These are phyloP conservation scores for Cnemophilus loriae DNA, from an alignment of 2,113 vertebrate genomes.

Conservation along the genomic window DNA sequence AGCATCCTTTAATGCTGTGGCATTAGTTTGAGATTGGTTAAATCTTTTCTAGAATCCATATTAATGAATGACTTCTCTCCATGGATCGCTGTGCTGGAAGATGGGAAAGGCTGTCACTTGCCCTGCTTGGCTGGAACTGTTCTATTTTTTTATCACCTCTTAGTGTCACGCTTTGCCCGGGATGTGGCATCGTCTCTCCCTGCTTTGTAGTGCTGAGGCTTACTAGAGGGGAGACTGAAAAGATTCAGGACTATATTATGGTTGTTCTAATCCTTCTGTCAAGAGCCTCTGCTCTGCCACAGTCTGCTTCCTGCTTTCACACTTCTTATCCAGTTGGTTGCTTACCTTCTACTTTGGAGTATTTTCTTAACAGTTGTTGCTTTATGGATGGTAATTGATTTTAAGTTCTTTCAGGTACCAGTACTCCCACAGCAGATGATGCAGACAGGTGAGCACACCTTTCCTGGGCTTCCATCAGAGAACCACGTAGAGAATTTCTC, in stretches of 20 bases:
- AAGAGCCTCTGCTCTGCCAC: not conserved
- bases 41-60: not conserved
- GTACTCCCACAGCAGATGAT: not conserved
- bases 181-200: not conserved
- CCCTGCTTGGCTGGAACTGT: not conserved
- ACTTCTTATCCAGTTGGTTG: not conserved
- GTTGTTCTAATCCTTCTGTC: not conserved
- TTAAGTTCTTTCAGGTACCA: not conserved
- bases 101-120: not conserved
- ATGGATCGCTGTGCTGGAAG: not conserved
- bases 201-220: not conserved
- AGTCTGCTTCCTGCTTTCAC: not conserved
- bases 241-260: not conserved
- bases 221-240: not conserved
- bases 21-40: not conserved
- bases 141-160: not conserved
- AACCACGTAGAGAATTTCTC: not conserved
- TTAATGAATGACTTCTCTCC: not conserved
- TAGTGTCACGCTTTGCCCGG: not conserved
- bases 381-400: not conserved
- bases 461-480: not conserved
- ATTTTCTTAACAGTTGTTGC: not conserved
- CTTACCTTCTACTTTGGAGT: not conserved
- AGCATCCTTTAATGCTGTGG: not conserved
- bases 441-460: not conserved